Evolutionary conservation across 2,888 invertebrate species (phyloP), one percentile per base, ranked within the genome.

Genomic region (Protonemura montana): DNA sequence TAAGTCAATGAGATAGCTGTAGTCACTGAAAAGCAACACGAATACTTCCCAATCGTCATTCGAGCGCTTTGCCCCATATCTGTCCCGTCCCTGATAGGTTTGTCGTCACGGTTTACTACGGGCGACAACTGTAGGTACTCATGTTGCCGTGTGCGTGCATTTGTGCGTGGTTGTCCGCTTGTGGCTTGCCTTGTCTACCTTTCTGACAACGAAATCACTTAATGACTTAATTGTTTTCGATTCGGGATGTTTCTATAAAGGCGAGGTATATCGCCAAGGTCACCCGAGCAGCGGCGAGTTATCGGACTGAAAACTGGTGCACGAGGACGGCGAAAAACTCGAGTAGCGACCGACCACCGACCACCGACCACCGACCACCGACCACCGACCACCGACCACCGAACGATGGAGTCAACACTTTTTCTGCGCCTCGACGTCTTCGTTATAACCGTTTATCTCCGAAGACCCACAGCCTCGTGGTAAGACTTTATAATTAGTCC

Each of bases 151-250:
- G 59, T 16, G 59, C 59, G 59, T 21, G 2, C 59, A 10, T 21
- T 10, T 21, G 59, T 59, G 59, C 59, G 59, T 59, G 59, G 59
- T 59, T 59, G 16, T 59, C 59, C 1, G 59, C 59, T 21, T 59
- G 59, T 59, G 59, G 59, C 59, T 59, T 21, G 21, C 6, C 59
- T 59, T 26, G 78, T 78, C 78, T 28, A 7, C 78, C 26, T 6
- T n/a, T 27, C 81, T 81, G 81, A 81, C 81, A 81, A 29, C 29
- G 30, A 81, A 81, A 81, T 81, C 26, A 81, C 81, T 81, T 81
- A 81, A 81, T 81, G 26, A 81, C 81, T 81, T 29, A 81, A 81
- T 81, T 81, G 81, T 7, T 30, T 81, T 81, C 81, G 28, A 81
- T 59, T 59, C 59, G 59, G 59, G 59, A 59, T 59, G 59, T 59